A percentile compares a stretch with the other conserved stretches of the same genome.
phyloP scores from a whole-genome alignment of 2,113 vertebrate genomes.

The Chlorocebus sabaeus region DNA sequence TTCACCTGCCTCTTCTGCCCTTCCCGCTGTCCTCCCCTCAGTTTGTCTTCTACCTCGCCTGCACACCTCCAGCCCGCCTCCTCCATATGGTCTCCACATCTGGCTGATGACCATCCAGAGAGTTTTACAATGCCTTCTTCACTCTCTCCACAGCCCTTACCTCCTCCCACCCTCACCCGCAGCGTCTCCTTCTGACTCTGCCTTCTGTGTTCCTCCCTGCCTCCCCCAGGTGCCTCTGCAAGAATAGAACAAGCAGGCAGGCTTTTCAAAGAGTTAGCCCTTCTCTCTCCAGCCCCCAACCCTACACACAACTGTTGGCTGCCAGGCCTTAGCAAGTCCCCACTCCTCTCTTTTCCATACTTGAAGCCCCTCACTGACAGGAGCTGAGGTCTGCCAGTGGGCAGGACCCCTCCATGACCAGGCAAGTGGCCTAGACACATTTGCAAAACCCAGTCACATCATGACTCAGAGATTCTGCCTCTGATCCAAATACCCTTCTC shows the following conservation, averaged over 20 bases:
- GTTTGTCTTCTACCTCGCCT: background rate
- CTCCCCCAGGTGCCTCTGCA: background rate
- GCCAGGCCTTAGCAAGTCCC: background rate
- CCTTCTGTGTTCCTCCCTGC: constrained; percentile 29
- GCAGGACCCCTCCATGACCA: background rate
- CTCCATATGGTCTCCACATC: constrained; percentile 41
- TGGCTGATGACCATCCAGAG: constrained; percentile 36
- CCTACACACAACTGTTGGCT: background rate
- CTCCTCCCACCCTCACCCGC: background rate
- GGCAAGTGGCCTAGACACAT: background rate
- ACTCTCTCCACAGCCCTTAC: background rate
- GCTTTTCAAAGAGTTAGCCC: background rate
- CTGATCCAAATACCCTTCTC: background rate
- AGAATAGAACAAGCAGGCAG: background rate
- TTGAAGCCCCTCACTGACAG: background rate
- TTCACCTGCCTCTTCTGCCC: background rate
- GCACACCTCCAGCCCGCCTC: background rate
- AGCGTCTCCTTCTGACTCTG: constrained; percentile 29
- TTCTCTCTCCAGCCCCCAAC: background rate
- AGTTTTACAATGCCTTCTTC: background rate
- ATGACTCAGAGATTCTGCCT: background rate
- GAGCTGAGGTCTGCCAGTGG: background rate
- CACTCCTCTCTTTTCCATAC: background rate
- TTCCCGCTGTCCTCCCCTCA: background rate
- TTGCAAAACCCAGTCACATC: background rate